Conservation (phyloP, 2,113 vertebrate genomes). For the Cyanoderma ruficeps region DNA sequence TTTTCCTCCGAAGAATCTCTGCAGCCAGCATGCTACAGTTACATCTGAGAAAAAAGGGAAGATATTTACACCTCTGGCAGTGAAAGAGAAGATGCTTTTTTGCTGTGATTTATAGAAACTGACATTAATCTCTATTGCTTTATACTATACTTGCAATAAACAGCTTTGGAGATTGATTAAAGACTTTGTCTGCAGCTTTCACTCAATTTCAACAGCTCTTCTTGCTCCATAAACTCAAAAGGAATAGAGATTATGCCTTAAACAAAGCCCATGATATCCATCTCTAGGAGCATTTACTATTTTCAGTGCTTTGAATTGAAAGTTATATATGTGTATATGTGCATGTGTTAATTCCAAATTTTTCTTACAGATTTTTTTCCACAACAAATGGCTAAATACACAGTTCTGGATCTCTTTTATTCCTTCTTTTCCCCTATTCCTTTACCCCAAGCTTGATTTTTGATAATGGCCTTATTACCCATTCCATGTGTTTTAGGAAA, state of each 20-base stretch:
- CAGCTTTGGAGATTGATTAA: conserved; percentile 66
- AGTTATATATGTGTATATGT: background rate
- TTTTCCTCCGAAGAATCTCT: background rate
- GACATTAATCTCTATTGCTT: conserved; percentile 60
- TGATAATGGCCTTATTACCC: background rate
- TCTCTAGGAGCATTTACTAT: conserved; percentile 9
- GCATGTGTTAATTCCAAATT: background rate
- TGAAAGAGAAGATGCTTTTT: conserved; percentile 40
- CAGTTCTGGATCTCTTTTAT: background rate
- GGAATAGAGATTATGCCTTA: conserved; percentile 52
- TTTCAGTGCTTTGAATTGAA: conserved; percentile 11
- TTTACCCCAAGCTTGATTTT: background rate
- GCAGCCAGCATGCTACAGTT: background rate
- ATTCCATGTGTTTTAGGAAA: background rate
- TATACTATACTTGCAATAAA: conserved; percentile 43
- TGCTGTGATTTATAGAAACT: conserved; percentile 53
- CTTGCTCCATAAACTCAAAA: conserved; percentile 62
- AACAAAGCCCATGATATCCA: conserved; percentile 39
- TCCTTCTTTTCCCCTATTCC: background rate
- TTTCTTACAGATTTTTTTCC: background rate
- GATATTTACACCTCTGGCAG: conserved; percentile 42
- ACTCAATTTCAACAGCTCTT: conserved; percentile 58
- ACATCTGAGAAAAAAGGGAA: conserved; percentile 19
- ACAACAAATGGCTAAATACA: background rate
- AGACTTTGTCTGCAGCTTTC: conserved; percentile 49